These are phyloP conservation scores for Theonella swinhoei DNA, from an alignment of 37 sponge, comb jelly and placozoan genomes.

Conservation along the genomic window DNA sequence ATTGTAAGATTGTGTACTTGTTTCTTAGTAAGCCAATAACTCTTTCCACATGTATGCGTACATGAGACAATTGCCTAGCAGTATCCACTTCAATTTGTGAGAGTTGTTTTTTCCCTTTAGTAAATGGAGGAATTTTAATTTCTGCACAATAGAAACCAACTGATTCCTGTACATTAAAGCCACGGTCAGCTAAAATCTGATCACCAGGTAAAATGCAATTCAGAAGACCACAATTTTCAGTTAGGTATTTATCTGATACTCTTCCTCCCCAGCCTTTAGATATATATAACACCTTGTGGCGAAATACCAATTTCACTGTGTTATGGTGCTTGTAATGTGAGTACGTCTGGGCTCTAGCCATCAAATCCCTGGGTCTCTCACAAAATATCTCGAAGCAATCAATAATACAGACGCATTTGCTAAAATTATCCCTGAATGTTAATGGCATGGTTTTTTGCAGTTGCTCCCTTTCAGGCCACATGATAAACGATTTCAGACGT, in stretches of 20 bases:
- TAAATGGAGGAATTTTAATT: too few relatives aligned
- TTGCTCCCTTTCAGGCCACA: too few relatives aligned
- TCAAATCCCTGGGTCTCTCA: slow-evolving; percentile 42
- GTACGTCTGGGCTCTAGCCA: slow-evolving; percentile 59
- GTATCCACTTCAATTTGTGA: slow-evolving; percentile 54
- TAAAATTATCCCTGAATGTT: too few relatives aligned
- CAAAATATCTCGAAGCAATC: slow-evolving; percentile 62
- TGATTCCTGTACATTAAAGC: slow-evolving; percentile 27
- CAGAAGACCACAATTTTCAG: slow-evolving; percentile 11
- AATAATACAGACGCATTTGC: slow-evolving; percentile 36
- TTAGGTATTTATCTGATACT: slow-evolving; percentile 39
- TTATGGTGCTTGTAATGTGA: slow-evolving; percentile 52
- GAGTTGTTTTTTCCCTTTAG: slow-evolving; percentile 51
- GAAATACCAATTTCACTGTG: slow-evolving; percentile 53
- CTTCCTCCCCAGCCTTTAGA: too few relatives aligned
- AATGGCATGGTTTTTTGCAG: too few relatives aligned
- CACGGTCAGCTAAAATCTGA: slow-evolving; percentile 37
- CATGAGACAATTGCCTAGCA: too few relatives aligned
- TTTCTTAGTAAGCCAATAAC: too few relatives aligned
- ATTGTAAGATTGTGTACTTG: too few relatives aligned
- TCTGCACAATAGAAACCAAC: too few relatives aligned
- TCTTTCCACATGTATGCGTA: too few relatives aligned
- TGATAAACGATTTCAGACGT: too few relatives aligned
- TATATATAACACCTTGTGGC: slow-evolving; percentile 54
- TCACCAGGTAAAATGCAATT: slow-evolving; percentile 32